phyloP scores from a whole-genome alignment of 1,140 invertebrate species.

The Gryllus bimaculatus region DNA sequence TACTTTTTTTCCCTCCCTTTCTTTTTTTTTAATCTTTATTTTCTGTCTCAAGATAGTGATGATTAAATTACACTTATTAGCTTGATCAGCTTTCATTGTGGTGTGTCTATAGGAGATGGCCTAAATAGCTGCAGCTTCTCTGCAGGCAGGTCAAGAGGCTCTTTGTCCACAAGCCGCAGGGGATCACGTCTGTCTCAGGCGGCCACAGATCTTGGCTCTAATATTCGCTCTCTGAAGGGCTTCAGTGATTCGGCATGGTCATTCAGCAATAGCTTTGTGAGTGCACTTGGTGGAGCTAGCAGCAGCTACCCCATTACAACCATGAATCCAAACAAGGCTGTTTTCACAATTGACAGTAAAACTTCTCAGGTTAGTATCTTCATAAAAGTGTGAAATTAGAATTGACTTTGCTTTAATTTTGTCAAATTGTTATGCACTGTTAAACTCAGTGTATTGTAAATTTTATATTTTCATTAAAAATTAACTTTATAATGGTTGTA shows the following conservation, averaged over 20 bases:
- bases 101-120: constrained; percentile 8
- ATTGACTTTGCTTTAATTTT: too few species aligned
- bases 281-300: constrained; percentile 11
- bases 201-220: constrained; percentile 10
- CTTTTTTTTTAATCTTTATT: too few species aligned
- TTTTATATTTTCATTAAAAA: too few species aligned
- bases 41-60: too few species aligned
- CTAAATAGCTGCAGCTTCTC: constrained; percentile 11
- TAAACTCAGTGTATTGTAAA: too few species aligned
- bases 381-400: not conserved
- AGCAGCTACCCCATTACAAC: not conserved
- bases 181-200: not conserved
- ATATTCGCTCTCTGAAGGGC: constrained; percentile 10
- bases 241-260: constrained; percentile 10
- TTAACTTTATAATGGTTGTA: too few species aligned
- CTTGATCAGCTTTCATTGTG: too few species aligned
- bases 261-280: constrained; percentile 15
- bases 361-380: not conserved
- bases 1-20: too few species aligned
- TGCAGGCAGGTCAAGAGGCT: not conserved
- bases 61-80: too few species aligned
- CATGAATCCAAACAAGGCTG: constrained; percentile 13
- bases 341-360: constrained; percentile 13
- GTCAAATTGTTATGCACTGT: too few species aligned
- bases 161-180: constrained; percentile 6